Conservation (phyloP, 2,888 invertebrate genomes). For the Shargacucullia verbasci region DNA sequence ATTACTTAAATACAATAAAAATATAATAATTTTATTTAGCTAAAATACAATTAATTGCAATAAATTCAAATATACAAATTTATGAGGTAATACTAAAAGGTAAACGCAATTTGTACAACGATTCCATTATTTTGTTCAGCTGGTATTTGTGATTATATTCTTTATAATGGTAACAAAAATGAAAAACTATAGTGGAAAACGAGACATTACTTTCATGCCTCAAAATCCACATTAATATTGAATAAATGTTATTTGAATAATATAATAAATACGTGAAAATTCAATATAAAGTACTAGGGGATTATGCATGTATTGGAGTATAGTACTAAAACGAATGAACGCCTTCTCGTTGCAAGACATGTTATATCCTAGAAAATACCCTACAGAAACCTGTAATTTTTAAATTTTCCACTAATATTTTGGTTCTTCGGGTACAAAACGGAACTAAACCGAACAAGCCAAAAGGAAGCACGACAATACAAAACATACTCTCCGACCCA, state of each 20-base stretch:
- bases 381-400: no score
- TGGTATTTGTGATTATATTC: constrained; percentile 44
- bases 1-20: constrained; percentile 46
- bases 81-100: constrained; percentile 69
- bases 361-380: constrained; percentile 3
- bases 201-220: neutral
- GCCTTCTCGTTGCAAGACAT: constrained; percentile 14
- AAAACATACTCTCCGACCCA: constrained; percentile 34
- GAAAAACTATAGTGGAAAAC: constrained; percentile 20
- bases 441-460: constrained; percentile 58
- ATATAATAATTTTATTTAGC: constrained; percentile 50
- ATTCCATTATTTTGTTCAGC: constrained; percentile 63
- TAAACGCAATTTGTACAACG: constrained; percentile 75
- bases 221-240: constrained; percentile 25
- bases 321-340: constrained; percentile 2
- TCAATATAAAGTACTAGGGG: constrained; percentile 16
- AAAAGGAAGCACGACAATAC: constrained; percentile 57
- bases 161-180: constrained; percentile 49
- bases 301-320: constrained; percentile 9
- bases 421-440: constrained; percentile 35
- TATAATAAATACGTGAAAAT: no score
- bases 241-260: constrained; percentile 20
- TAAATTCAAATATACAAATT: constrained; percentile 58
- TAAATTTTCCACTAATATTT: constrained; percentile 20
- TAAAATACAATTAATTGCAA: constrained; percentile 50